Percentiles rank a stretch among this genome's conserved stretches.
Evolutionary conservation across 2,113 vertebrate genomes (phyloP).

Genomic region (Oxyura jamaicensis): DNA sequence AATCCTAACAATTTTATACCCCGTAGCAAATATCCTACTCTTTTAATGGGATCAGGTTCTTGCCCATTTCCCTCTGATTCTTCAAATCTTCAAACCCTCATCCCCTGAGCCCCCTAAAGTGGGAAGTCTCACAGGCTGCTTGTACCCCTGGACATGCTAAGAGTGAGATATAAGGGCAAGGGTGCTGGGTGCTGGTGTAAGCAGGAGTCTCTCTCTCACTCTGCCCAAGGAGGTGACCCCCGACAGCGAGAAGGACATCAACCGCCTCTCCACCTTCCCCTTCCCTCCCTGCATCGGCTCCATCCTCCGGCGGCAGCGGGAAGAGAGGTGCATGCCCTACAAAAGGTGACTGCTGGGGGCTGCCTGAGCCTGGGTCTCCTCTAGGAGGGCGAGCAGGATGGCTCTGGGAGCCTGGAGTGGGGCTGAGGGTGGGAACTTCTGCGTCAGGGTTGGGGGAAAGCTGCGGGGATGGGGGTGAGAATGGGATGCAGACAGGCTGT

Average conservation of each 20-base stretch:
- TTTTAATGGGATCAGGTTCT: neutral
- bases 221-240: constrained; percentile 65
- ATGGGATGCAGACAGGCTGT: neutral
- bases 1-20: neutral
- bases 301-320: constrained; percentile 85
- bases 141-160: neutral
- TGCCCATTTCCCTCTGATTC: neutral
- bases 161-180: neutral
- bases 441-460: neutral
- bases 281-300: constrained; percentile 91
- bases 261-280: constrained; percentile 92
- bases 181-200: neutral
- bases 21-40: rapidly evolving
- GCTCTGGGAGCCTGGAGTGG: neutral
- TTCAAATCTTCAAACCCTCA: neutral
- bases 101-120: neutral
- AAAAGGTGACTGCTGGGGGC: constrained; percentile 69
- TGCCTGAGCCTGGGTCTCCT: neutral
- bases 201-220: neutral
- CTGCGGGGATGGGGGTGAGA: neutral
- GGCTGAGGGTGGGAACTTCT: neutral
- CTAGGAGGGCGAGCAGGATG: neutral
- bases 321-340: constrained; percentile 67
- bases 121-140: neutral
- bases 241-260: constrained; percentile 89